Evolutionary conservation across 2,113 vertebrate species (phyloP).

Genomic region (Dissostichus mawsoni): DNA sequence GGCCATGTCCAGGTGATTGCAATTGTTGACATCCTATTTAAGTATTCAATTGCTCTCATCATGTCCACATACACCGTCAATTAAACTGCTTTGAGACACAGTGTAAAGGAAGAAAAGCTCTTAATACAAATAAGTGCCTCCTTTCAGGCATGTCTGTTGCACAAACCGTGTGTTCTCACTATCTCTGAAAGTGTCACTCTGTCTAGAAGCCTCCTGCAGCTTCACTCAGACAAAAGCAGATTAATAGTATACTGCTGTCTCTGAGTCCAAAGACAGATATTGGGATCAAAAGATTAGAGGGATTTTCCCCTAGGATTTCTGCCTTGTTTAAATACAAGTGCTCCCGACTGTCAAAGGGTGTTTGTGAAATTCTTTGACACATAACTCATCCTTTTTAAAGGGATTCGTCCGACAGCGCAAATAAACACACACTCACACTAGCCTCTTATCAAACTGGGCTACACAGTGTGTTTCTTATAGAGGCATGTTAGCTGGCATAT

Average conservation of each 20-base stretch:
- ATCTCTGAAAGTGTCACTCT: conserved; percentile 67
- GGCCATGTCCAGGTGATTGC: neutral
- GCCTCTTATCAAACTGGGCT: conserved; percentile 11
- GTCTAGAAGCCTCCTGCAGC: conserved; percentile 59
- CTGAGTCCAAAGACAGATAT: conserved; percentile 77
- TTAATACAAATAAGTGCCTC: conserved; percentile 42
- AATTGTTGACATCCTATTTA: neutral
- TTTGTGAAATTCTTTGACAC: conserved; percentile 75
- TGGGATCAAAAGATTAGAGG: conserved; percentile 81
- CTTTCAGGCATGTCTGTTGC: conserved; percentile 31
- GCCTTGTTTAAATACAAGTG: conserved; percentile 79
- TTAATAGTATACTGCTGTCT: conserved; percentile 77
- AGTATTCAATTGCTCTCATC: neutral
- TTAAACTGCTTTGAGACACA: conserved; percentile 4
- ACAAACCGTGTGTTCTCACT: conserved; percentile 43
- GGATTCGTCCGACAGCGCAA: conserved; percentile 60
- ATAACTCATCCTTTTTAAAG: conserved; percentile 59
- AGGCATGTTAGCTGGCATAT: conserved; percentile 3
- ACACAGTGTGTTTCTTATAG: neutral
- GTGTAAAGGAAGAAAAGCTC: conserved; percentile 16
- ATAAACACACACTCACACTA: conserved; percentile 45
- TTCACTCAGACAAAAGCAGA: conserved; percentile 73
- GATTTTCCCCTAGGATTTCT: conserved; percentile 74
- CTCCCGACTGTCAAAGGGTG: conserved; percentile 78
- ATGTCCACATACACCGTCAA: conserved; percentile 5